Percentiles rank a stretch among this genome's conserved stretches.
Evolutionary conservation across 64 coral and sea anemone species (phyloP).

Genomic region (Dendronephthya gigantea): DNA sequence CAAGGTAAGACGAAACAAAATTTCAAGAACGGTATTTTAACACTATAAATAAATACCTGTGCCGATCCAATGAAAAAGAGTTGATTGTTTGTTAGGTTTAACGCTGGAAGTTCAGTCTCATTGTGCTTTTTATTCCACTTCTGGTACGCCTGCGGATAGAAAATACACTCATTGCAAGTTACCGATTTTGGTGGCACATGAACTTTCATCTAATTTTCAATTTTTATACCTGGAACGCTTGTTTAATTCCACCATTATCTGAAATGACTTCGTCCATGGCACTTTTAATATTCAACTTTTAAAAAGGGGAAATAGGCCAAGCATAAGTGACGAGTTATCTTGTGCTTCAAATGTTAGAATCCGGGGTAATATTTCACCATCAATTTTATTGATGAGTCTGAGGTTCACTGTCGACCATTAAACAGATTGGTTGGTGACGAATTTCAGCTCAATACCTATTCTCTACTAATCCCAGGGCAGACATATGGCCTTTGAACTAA

Average conservation of each 20-base stretch:
- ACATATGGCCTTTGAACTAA: too few relatives aligned
- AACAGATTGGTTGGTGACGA: too few relatives aligned
- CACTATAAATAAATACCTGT: background rate
- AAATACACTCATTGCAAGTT: background rate
- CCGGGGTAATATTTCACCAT: too few relatives aligned
- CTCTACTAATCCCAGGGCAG: too few relatives aligned
- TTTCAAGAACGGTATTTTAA: too few relatives aligned
- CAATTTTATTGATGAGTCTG: too few relatives aligned
- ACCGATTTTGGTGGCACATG: background rate
- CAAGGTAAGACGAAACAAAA: too few relatives aligned
- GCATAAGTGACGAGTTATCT: too few relatives aligned
- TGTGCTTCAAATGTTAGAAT: too few relatives aligned
- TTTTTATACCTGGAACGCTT: background rate
- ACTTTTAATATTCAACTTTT: background rate
- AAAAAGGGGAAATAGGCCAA: too few relatives aligned
- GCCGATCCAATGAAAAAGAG: background rate
- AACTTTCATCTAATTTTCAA: background rate
- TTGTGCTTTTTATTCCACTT: background rate
- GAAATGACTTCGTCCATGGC: background rate
- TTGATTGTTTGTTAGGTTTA: background rate
- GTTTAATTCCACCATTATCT: slow-evolving; percentile 1
- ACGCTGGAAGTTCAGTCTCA: background rate
- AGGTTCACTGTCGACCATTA: too few relatives aligned
- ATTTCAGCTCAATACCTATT: too few relatives aligned
- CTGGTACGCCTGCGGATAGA: background rate